phyloP scores from a whole-genome alignment of 2,113 vertebrate genomes.

The Haemorhous mexicanus region DNA sequence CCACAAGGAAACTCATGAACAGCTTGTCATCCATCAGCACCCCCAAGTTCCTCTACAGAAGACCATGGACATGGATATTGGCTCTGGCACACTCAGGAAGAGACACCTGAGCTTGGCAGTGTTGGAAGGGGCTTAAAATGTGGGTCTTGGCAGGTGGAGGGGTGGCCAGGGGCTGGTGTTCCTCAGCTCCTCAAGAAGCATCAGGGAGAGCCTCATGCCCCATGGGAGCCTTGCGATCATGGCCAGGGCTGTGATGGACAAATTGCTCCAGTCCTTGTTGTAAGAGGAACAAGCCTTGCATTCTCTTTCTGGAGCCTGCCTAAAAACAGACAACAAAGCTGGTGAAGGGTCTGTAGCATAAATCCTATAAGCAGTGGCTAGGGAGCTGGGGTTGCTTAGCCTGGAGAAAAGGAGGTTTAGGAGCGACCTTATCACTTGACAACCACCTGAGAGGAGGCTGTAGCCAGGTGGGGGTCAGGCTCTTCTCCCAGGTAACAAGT shows the following conservation, averaged over 20 bases:
- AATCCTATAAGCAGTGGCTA: background rate
- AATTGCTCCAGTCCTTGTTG: background rate
- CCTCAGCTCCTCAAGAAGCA: rapidly evolving
- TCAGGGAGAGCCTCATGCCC: rapidly evolving
- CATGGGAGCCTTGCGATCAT: rapidly evolving
- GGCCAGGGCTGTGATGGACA: background rate
- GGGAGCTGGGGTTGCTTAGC: background rate
- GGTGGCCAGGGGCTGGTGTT: rapidly evolving
- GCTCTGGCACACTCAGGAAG: background rate
- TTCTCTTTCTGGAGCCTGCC: background rate
- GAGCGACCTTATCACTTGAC: rapidly evolving
- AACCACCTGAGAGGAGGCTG: rapidly evolving
- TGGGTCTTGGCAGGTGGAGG: background rate
- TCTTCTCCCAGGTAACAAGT: background rate
- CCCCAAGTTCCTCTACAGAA: background rate
- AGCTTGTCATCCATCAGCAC: background rate
- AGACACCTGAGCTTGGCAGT: background rate
- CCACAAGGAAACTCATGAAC: background rate
- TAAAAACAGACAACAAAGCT: background rate
- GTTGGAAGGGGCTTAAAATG: background rate
- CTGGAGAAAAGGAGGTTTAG: background rate
- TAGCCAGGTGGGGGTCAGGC: rapidly evolving
- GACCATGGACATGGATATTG: rapidly evolving
- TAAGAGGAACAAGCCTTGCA: background rate
- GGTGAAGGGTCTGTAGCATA: background rate